These are phyloP conservation scores for Sialis lutaria DNA, from an alignment of 2,888 invertebrate genomes.

Conservation along the genomic window DNA sequence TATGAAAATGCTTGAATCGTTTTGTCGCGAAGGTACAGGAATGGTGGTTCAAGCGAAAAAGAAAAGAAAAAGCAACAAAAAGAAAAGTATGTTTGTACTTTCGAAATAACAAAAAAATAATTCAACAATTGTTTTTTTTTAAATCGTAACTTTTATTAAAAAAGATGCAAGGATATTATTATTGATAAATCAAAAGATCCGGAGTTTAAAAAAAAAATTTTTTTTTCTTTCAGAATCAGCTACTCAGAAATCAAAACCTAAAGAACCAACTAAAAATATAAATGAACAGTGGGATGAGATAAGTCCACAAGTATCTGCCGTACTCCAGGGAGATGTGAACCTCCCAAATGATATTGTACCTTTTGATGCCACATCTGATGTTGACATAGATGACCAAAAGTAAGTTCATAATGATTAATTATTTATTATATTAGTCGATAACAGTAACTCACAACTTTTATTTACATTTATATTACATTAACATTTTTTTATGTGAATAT, in stretches of 20 bases:
- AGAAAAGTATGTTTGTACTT: conserved; percentile 19
- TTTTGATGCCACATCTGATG: conserved; percentile 73
- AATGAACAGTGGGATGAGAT: conserved; percentile 48
- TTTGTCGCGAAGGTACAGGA: conserved; percentile 37
- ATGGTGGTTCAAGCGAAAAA: conserved; percentile 55
- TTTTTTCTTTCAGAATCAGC: neutral
- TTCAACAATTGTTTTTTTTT: too few species aligned
- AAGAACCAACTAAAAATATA: conserved; percentile 14
- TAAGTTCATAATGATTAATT: conserved; percentile 22
- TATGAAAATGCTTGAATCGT: conserved; percentile 72
- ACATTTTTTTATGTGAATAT: too few species aligned
- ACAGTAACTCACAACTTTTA: too few species aligned
- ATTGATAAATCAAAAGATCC: too few species aligned
- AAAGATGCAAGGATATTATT: too few species aligned
- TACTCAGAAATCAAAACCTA: conserved; percentile 5
- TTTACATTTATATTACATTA: too few species aligned
- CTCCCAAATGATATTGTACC: conserved; percentile 50
- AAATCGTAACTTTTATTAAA: too few species aligned
- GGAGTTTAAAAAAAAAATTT: too few species aligned
- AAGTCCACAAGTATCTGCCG: conserved; percentile 39
- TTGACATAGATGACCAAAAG: conserved; percentile 79
- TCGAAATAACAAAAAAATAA: too few species aligned
- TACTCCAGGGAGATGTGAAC: conserved; percentile 34
- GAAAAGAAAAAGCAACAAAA: conserved; percentile 29
- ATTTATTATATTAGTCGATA: too few species aligned